A percentile compares a stretch with the other conserved stretches of the same genome.
These are phyloP conservation scores for Acromyrmex heyeri DNA, from an alignment of 1,140 invertebrate species.

Conservation along the genomic window DNA sequence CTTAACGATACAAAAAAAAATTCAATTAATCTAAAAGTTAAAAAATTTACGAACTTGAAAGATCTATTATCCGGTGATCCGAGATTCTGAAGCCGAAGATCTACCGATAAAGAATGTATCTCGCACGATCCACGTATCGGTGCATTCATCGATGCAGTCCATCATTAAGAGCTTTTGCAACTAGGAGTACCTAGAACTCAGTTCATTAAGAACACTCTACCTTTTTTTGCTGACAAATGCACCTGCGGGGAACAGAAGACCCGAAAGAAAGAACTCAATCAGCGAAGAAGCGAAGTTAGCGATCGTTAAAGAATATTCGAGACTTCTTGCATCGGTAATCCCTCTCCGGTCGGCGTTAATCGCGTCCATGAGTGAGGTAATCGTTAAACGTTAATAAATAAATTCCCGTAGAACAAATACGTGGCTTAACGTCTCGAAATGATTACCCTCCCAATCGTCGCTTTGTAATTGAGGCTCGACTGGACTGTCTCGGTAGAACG, in stretches of 20 bases:
- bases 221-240: slow-evolving; percentile 35
- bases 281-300: slow-evolving; percentile 12
- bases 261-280: slow-evolving; percentile 50
- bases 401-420: slow-evolving; percentile 31
- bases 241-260: slow-evolving; percentile 28
- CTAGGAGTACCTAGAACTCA: slow-evolving; percentile 56
- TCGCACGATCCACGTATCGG: background rate
- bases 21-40: background rate
- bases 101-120: slow-evolving; percentile 25
- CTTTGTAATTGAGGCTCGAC: slow-evolving; percentile 31
- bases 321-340: slow-evolving; percentile 43
- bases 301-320: slow-evolving; percentile 46
- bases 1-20: background rate
- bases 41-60: slow-evolving; percentile 1
- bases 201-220: slow-evolving; percentile 39
- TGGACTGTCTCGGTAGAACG: slow-evolving; percentile 6
- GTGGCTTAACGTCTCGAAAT: slow-evolving; percentile 32
- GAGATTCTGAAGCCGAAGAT: background rate
- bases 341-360: background rate
- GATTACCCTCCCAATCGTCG: slow-evolving; percentile 30
- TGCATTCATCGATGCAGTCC: background rate
- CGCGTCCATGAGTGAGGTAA: background rate
- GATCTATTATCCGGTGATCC: slow-evolving; percentile 17
- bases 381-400: slow-evolving; percentile 28
- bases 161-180: slow-evolving; percentile 40